phyloP scores from a whole-genome alignment of 1,140 invertebrate species.

The Drosophila sucinea region DNA sequence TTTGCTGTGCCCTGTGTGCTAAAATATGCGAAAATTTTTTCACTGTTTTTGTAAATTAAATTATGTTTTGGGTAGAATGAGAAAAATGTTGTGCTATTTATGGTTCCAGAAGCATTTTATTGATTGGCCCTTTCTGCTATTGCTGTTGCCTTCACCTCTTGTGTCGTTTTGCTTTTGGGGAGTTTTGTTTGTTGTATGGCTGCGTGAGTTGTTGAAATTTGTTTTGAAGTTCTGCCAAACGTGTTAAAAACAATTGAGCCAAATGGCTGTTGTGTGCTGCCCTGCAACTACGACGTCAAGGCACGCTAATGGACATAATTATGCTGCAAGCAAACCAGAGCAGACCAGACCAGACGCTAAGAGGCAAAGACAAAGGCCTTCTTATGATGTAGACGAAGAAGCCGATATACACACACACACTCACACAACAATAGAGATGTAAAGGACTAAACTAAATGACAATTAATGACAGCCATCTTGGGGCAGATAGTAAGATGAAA shows the following conservation, averaged over 20 bases:
- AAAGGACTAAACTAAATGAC: slow-evolving; percentile 59
- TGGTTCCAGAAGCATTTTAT: slow-evolving; percentile 4
- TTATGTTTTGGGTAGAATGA: slow-evolving; percentile 10
- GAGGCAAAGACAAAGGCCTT: slow-evolving; percentile 9
- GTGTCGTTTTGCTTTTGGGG: slow-evolving; percentile 2
- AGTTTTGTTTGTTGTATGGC: background rate
- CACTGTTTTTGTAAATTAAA: slow-evolving; percentile 13
- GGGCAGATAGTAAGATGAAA: slow-evolving; percentile 31
- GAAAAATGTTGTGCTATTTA: slow-evolving; percentile 9
- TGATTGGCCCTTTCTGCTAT: slow-evolving; percentile 1
- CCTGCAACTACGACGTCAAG: slow-evolving; percentile 11
- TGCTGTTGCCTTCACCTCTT: background rate
- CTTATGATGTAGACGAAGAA: background rate
- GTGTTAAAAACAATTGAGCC: slow-evolving; percentile 11
- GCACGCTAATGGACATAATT: slow-evolving; percentile 13
- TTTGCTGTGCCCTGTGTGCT: background rate
- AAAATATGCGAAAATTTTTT: slow-evolving; percentile 10
- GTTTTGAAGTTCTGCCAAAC: slow-evolving; percentile 13
- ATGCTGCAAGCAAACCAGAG: slow-evolving; percentile 11
- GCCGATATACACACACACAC: slow-evolving; percentile 2
- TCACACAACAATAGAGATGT: background rate
- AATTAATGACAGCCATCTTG: slow-evolving; percentile 66
- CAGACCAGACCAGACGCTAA: slow-evolving; percentile 3
- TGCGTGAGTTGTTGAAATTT: slow-evolving; percentile 13
- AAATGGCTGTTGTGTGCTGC: slow-evolving; percentile 7